Base-by-base conservation (phyloP, 2,113 vertebrate species). In the Ailurus styani region DNA sequence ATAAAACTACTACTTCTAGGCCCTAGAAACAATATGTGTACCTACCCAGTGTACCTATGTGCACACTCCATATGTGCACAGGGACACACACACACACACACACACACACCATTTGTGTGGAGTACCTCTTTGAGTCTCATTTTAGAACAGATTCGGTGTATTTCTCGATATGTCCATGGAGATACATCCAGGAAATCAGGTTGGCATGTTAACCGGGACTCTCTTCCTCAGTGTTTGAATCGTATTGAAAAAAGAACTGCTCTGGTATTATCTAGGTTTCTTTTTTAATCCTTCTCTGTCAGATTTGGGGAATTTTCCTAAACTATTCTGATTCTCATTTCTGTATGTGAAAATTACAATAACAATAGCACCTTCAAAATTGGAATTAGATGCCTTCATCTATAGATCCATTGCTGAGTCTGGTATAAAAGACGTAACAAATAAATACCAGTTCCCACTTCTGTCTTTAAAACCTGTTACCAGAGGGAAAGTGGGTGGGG, bases 31-130 rank as follows among this genome's bases (percentile, higher is more conserved):
- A n/a, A 18, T 17, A 34, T 34, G 11, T 5, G 37, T 27, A 18
- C 1, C 9, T n/a, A 20, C 6, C 18, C 13, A 37, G 9, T 47
- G 31, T 42, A 21, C 7, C 2, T n/a, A n/a, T n/a, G n/a, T n/a
- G n/a, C 7, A 45, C 0, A 18, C 17, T 40, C 25, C 40, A 60
- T 13, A 34, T 15, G n/a, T 20, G 4, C 9, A n/a, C 4, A 2
- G 7, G 27, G 25, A 29, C 40, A 37, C 13, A 27, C 12, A 47
- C 0, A 6, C 14, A 29, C 40, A 37, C 13, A 27, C 12, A 47
- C 0, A 6, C 14, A 9, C 1, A 21, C 2, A 25, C 5, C 7
- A 70, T 45, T 31, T 40, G 5, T 12, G 0, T n/a, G 0, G 2
- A 34, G 2, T 18, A 6, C 14, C 31, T 82, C 7, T 47, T 21